phyloP scores from a whole-genome alignment of 2,797 vertebrate species.

The Basileuterus tristriatus region DNA sequence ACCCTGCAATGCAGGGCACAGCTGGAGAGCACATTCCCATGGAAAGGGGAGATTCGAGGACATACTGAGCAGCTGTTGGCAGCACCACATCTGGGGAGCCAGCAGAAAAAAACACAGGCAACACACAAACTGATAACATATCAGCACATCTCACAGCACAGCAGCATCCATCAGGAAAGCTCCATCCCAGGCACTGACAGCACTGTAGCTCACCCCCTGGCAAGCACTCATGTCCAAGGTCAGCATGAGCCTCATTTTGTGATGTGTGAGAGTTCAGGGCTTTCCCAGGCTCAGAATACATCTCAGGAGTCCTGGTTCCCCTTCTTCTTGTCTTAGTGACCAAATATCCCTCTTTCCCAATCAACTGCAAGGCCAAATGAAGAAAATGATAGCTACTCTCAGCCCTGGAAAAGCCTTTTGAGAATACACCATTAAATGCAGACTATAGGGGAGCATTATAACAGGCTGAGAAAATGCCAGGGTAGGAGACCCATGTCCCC shows the following conservation, averaged over 20 bases:
- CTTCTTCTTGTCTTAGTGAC: neutral
- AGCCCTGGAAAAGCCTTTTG: neutral
- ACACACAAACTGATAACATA: too few relatives aligned
- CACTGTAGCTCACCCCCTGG: neutral
- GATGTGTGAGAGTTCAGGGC: neutral
- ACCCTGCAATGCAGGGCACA: neutral
- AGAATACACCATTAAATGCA: neutral
- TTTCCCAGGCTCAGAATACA: neutral
- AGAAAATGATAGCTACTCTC: neutral
- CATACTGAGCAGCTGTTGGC: neutral
- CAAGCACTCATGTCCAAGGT: rapidly evolving
- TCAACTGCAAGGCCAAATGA: neutral
- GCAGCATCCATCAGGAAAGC: neutral
- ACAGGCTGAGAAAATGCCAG: neutral
- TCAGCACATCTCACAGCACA: neutral
- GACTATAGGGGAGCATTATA: neutral
- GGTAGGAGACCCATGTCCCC: neutral
- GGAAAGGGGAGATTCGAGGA: neutral
- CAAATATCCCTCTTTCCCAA: neutral
- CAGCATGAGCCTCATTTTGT: neutral
- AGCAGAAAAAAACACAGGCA: neutral
- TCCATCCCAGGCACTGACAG: neutral
- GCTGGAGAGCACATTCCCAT: neutral
- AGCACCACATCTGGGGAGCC: neutral
- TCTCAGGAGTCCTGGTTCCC: neutral